Percentiles rank a stretch among this genome's conserved stretches.
These are phyloP conservation scores for Synergus gifuensis DNA, from an alignment of 2,888 invertebrate species.

Conservation along the genomic window DNA sequence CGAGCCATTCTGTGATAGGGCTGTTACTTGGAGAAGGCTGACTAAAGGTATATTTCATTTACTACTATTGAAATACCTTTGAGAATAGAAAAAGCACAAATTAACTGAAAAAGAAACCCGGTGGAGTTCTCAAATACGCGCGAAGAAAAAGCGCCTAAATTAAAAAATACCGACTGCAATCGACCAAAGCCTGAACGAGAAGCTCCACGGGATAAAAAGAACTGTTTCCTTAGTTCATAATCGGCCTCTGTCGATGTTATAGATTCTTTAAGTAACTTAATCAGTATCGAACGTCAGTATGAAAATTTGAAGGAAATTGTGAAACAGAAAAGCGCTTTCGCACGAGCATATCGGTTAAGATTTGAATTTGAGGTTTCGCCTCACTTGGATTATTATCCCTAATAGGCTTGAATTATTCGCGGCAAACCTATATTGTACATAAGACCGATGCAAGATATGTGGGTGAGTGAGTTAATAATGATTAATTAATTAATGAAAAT, in stretches of 20 bases:
- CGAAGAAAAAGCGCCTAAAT: conserved; percentile 54
- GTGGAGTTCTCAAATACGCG: conserved; percentile 64
- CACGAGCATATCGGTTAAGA: conserved; percentile 44
- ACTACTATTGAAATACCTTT: conserved; percentile 38
- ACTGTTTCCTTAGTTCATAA: conserved; percentile 62
- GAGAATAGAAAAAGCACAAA: conserved; percentile 68
- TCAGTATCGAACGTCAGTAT: conserved; percentile 75
- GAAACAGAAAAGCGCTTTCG: conserved; percentile 41
- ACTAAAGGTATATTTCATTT: conserved; percentile 59
- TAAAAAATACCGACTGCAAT: conserved; percentile 39
- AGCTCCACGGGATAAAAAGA: conserved; percentile 61
- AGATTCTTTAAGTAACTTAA: conserved; percentile 67
- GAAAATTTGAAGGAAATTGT: conserved; percentile 12
- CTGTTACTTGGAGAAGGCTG: conserved; percentile 58
- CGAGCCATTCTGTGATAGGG: conserved; percentile 75
- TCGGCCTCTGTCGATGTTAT: conserved; percentile 48
- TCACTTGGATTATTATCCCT: conserved; percentile 30
- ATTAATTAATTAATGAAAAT: conserved; percentile 18
- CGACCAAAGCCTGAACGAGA: conserved; percentile 45
- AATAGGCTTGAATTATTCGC: conserved; percentile 27
- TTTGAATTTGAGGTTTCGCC: conserved; percentile 34
- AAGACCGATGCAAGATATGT: conserved; percentile 43
- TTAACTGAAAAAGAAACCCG: conserved; percentile 57
- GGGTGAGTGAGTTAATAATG: conserved; percentile 8
- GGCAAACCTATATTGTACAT: conserved; percentile 40